Conservation (phyloP, 2,888 invertebrate genomes). For the Oscheius onirici region DNA sequence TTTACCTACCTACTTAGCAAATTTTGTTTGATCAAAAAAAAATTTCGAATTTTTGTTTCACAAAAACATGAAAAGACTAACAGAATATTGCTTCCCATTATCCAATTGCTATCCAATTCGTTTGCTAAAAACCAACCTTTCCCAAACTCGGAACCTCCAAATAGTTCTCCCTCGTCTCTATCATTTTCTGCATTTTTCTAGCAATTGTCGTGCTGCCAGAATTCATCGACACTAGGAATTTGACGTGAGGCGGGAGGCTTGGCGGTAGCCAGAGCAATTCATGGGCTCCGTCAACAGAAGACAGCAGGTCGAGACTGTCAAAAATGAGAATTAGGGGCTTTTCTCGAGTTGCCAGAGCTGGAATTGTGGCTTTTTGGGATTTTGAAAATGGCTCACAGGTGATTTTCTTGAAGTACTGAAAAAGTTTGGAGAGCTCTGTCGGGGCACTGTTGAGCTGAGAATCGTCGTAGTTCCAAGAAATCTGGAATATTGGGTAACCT, state of each 20-base stretch:
- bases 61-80: no score
- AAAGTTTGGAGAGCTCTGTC: conserved; percentile 92
- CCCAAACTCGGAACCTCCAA: conserved; percentile 87
- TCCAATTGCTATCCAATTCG: background rate
- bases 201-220: conserved; percentile 46
- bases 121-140: conserved; percentile 34
- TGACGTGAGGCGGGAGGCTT: conserved; percentile 79
- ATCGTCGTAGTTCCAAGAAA: conserved; percentile 64
- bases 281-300: conserved; percentile 91
- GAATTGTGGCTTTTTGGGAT: conserved; percentile 73
- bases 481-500: no score
- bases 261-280: conserved; percentile 95
- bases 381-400: background rate
- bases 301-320: conserved; percentile 95
- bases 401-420: conserved; percentile 89
- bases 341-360: conserved; percentile 83
- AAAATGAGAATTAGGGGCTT: conserved; percentile 89
- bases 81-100: no score
- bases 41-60: no score
- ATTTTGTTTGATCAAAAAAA: no score
- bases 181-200: conserved; percentile 75
- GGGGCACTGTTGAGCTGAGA: conserved; percentile 91
- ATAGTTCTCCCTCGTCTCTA: conserved; percentile 87
- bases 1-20: no score
- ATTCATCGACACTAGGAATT: conserved; percentile 61